Evolutionary conservation across 2,113 vertebrate species (phyloP).

Genomic region (Dromas ardeola): DNA sequence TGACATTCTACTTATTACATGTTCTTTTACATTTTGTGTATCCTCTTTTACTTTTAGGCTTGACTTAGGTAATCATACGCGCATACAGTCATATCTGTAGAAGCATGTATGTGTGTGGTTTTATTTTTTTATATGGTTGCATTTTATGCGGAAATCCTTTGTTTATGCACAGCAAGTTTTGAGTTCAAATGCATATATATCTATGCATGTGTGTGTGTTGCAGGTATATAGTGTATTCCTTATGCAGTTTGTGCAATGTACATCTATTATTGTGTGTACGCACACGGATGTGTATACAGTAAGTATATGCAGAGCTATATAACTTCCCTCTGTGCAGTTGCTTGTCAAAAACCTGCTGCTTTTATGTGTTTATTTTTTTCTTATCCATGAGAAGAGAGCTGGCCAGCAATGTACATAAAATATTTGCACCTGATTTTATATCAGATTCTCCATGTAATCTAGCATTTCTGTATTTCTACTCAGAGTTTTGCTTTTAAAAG

Average conservation of each 20-base stretch:
- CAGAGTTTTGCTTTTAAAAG: neutral
- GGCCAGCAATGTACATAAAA: neutral
- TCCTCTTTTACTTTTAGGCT: slow-evolving; percentile 32
- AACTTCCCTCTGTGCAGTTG: neutral
- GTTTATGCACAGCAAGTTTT: neutral
- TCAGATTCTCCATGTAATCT: neutral
- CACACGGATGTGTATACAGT: neutral
- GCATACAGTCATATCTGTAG: neutral
- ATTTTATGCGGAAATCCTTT: neutral
- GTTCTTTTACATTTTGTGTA: slow-evolving; percentile 19
- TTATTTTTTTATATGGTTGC: neutral
- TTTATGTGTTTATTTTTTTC: neutral
- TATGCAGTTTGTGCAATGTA: neutral
- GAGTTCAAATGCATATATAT: neutral
- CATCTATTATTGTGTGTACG: neutral
- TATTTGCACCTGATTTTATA: neutral
- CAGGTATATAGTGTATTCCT: neutral
- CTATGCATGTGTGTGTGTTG: neutral
- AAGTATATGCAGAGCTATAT: neutral
- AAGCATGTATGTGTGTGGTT: neutral
- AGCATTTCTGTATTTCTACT: neutral
- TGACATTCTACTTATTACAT: slow-evolving; percentile 60
- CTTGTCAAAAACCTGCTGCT: slow-evolving; percentile 28
- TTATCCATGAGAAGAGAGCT: neutral
- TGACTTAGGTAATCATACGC: neutral